Evolutionary conservation across 2,113 vertebrate species (phyloP), one percentile per base, ranked within the genome.

Genomic region (Phylloscopus trochiloides): DNA sequence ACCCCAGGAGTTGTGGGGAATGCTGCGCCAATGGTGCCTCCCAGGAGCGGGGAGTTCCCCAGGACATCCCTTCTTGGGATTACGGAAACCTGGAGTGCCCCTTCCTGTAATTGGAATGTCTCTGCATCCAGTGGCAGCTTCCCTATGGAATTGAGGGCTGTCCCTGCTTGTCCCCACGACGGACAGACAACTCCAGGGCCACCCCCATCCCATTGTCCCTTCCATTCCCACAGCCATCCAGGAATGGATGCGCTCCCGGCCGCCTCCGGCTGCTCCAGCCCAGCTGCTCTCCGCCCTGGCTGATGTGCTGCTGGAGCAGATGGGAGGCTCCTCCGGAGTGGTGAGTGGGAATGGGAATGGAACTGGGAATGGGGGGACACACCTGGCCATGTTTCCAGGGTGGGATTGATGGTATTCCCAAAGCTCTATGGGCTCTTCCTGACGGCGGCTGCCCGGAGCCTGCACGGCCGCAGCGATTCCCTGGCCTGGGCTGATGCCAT

Each of bases 291-390:
- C 94, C 0, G 73, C 94, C 21, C 76, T 99, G 48, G 98, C 98
- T 1, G 82, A 98, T 36, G 88, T 99, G 97, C 94, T 99, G 13
- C 97, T 99, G 96, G 99, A 99, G 86, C 98, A 98, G 83, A 99
- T 99, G 99, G 99, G 99, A 28, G 99, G 99, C 38, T 99, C 99
- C 10, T 99, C 99, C 0, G 99, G 99, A 18, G 99, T 98, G 51
- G 99, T 99, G 90, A 97, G 99, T 96, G 24, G 18, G 7, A 61
- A 13, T 31, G 19, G 68, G 36, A 55, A 12, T 31, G 38, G 65
- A 7, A 17, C 13, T 96, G 21, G 16, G 7, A 61, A 13, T 3
- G 34, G 43, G 82, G 43, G 36, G 4, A 24, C 34, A 17, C 36
- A 9, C 14, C 52, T 28, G 8, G 40, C 31, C 1, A 0, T 3